Evolutionary conservation across 1,140 invertebrate genomes (phyloP), one percentile per base, ranked within the genome.

Genomic region (Parasteatoda tepidariorum): DNA sequence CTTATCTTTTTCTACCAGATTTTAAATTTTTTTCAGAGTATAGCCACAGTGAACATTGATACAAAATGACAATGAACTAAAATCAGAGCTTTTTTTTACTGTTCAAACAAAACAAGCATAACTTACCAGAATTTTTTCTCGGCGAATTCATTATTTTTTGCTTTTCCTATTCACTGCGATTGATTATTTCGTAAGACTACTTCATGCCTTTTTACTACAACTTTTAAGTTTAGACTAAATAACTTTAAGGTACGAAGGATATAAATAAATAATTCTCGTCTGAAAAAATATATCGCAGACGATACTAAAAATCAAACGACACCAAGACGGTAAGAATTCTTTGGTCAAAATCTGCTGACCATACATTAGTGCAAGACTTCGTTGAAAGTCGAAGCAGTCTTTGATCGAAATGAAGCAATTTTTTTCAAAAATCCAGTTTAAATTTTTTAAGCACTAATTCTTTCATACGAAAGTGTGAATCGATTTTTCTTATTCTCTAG

Each of bases 341-440:
- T 48, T 6, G 18, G 48, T 57, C 41, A 31, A 59, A 59, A 26
- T 30, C 68, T 18, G 30, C 15, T 26, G 33, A 71, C 48, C 68
- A 71, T 71, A 71, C 68, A 71, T 71, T 28, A 71, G 68, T 34
- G n/a, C 28, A 6, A 38, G 33, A 26, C 66, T 34, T 24, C 31
- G 13, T 64, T 22, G n/a, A 9, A 4, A 41, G 34, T 24, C 22
- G 33, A 31, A 64, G 9, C 15, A 31, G n/a, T n/a, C n/a, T n/a
- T n/a, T n/a, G n/a, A n/a, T n/a, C n/a, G n/a, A n/a, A n/a, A n/a
- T n/a, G n/a, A n/a, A n/a, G n/a, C n/a, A n/a, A n/a, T n/a, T n/a
- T n/a, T n/a, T n/a, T n/a, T n/a, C n/a, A n/a, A n/a, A n/a, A n/a
- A n/a, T n/a, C n/a, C n/a, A n/a, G n/a, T n/a, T n/a, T n/a, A n/a